A percentile compares a stretch with the other conserved stretches of the same genome.
These are phyloP conservation scores for Pelobates fuscus DNA, from an alignment of 2,113 vertebrate genomes.

Conservation along the genomic window DNA sequence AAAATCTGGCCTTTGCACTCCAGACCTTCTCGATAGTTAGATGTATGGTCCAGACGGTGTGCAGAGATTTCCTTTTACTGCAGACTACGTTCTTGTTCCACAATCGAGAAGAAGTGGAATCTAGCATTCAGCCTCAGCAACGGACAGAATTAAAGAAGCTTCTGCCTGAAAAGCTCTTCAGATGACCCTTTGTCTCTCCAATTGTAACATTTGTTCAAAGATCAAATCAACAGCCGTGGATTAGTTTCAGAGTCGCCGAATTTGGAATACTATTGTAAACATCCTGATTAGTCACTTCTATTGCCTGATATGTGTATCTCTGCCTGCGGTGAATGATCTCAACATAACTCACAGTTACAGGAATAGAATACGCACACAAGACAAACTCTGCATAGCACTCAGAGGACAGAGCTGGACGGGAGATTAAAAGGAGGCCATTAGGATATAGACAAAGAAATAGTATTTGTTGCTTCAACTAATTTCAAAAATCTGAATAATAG, in stretches of 20 bases:
- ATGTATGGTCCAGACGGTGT: constrained; percentile 13
- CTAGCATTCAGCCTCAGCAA: background rate
- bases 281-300: constrained; percentile 69
- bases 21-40: background rate
- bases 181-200: constrained; percentile 44
- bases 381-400: constrained; percentile 43
- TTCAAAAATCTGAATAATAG: no score
- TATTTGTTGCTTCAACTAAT: background rate
- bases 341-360: constrained; percentile 70
- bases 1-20: no score
- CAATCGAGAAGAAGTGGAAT: background rate
- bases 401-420: constrained; percentile 11
- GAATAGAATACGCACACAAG: constrained; percentile 70
- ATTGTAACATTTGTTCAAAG: constrained; percentile 55
- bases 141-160: background rate
- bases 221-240: constrained; percentile 63
- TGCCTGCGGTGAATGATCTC: constrained; percentile 64
- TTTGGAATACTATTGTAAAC: constrained; percentile 62
- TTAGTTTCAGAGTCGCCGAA: constrained; percentile 61
- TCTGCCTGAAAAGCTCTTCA: constrained; percentile 38
- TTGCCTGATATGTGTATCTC: constrained; percentile 64
- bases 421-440: background rate
- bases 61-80: background rate
- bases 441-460: background rate
- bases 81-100: background rate